phyloP scores from a whole-genome alignment of 2,113 vertebrate genomes.

The Polypterus senegalus region DNA sequence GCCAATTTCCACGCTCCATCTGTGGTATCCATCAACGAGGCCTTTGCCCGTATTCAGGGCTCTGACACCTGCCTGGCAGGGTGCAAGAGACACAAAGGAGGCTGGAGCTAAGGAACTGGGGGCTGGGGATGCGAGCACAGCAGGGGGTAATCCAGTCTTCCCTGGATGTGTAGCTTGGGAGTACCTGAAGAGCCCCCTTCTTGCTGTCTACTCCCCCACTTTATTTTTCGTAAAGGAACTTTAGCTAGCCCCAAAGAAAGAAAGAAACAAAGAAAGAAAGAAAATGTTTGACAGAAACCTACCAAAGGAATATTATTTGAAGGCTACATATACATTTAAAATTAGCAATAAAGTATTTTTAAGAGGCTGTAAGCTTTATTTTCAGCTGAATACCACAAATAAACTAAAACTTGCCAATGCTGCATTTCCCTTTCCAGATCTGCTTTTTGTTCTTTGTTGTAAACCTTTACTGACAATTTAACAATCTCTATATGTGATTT shows the following conservation, averaged over 20 bases:
- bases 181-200: constrained; percentile 62
- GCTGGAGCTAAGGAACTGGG: constrained; percentile 53
- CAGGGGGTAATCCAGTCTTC: constrained; percentile 77
- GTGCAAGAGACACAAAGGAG: constrained; percentile 76
- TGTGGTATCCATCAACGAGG: constrained; percentile 94
- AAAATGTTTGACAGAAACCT: not conserved
- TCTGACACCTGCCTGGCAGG: constrained; percentile 94
- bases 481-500: too few relatives aligned
- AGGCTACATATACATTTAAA: too few relatives aligned
- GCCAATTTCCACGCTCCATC: constrained; percentile 98
- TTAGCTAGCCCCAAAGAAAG: constrained; percentile 10
- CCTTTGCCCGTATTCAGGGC: constrained; percentile 74
- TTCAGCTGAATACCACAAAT: too few relatives aligned
- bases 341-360: too few relatives aligned
- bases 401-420: too few relatives aligned
- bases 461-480: too few relatives aligned
- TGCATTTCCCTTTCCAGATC: too few relatives aligned
- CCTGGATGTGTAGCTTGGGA: constrained; percentile 50
- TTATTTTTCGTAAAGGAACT: not conserved
- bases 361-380: too few relatives aligned
- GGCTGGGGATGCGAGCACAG: constrained; percentile 62
- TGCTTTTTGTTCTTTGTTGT: too few relatives aligned
- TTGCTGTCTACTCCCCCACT: not conserved
- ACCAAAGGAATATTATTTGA: too few relatives aligned
- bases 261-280: not conserved